These are phyloP conservation scores for Petroica traversi DNA, from an alignment of 2,113 vertebrate species.

Conservation along the genomic window DNA sequence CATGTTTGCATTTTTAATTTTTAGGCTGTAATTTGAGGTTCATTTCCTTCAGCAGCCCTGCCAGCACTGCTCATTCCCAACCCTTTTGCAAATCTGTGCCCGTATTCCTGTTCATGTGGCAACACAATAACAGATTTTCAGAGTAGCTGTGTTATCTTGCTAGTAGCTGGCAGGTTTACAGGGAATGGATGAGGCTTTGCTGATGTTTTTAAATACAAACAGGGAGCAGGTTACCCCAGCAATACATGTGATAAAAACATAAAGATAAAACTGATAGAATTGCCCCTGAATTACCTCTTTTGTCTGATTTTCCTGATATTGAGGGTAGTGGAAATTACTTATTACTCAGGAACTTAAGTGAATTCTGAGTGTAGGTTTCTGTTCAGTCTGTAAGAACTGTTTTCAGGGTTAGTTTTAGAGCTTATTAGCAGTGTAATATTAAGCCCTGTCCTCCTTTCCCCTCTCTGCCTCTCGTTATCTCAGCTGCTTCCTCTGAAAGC, in stretches of 20 bases:
- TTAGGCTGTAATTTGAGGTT: background rate
- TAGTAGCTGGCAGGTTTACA: background rate
- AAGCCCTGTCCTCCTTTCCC: background rate
- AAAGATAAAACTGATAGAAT: background rate
- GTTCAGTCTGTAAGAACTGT: background rate
- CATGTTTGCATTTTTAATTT: background rate
- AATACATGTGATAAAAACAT: background rate
- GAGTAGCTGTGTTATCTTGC: background rate
- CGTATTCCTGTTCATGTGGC: background rate
- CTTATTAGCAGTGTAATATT: background rate
- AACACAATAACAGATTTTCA: background rate
- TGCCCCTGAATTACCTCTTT: background rate
- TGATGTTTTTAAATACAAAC: background rate
- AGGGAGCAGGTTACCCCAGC: background rate
- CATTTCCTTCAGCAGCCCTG: background rate
- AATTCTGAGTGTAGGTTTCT: conserved; percentile 8
- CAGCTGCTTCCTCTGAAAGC: background rate
- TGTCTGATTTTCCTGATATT: background rate
- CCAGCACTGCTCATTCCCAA: background rate
- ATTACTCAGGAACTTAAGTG: background rate
- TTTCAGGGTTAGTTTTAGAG: background rate
- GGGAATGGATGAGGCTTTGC: background rate
- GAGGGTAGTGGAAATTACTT: background rate
- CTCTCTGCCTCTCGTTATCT: background rate
- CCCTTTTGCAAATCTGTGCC: background rate